Evolutionary conservation across 2,888 invertebrate species (phyloP).

Genomic region (Clitarchus hookeri): DNA sequence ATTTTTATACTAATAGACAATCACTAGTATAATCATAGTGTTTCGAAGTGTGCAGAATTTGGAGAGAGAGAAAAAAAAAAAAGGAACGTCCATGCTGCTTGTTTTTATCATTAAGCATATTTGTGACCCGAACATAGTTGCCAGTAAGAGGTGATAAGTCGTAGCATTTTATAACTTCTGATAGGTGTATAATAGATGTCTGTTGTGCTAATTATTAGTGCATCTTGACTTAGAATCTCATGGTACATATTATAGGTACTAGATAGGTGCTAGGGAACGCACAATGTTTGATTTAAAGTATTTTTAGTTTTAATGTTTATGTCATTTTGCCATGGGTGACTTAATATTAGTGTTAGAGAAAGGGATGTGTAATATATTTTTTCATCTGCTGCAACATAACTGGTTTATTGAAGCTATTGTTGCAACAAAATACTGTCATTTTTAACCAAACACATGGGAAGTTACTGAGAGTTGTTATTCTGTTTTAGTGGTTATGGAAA

Average conservation of each 20-base stretch:
- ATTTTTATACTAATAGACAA: slow-evolving; percentile 1
- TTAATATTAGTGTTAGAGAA: not conserved
- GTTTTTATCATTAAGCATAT: not conserved
- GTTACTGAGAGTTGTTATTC: too few relatives aligned
- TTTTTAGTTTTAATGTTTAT: not conserved
- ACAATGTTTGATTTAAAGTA: not conserved
- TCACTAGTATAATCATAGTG: not conserved
- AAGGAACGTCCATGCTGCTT: not conserved
- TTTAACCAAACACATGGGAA: too few relatives aligned
- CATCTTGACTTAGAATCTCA: not conserved
- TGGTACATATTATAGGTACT: not conserved
- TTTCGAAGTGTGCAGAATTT: not conserved
- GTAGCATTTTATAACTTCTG: not conserved
- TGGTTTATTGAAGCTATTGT: not conserved
- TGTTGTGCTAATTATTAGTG: not conserved
- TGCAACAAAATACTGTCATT: too few relatives aligned
- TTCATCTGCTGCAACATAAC: not conserved
- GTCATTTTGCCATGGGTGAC: not conserved
- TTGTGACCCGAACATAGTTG: not conserved
- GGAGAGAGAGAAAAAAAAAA: not conserved
- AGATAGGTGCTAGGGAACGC: not conserved
- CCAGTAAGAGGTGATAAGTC: not conserved
- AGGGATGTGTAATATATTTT: slow-evolving; percentile 3
- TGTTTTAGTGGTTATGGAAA: too few relatives aligned
- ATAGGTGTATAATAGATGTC: not conserved